Evolutionary conservation across 2,113 vertebrate genomes (phyloP), one percentile per base, ranked within the genome.

Genomic region (Gallinago undulata): DNA sequence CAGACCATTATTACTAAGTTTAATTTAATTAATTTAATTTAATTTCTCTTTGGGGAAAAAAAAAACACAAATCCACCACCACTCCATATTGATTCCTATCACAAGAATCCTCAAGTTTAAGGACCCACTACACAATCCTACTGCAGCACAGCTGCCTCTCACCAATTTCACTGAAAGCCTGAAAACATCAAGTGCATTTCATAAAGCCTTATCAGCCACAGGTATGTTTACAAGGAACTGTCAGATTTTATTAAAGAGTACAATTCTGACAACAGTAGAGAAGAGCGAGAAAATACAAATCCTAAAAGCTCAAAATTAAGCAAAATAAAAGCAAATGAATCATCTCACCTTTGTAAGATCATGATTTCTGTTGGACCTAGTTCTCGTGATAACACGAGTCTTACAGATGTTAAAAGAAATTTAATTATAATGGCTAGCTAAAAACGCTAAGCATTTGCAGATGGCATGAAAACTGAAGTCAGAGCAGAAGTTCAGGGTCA

Each of bases 191-290:
- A 89, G 18, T 17, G 2, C 37, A 45, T 72, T 87, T 91, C 57
- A 50, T 53, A 87, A 76, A 90, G 70, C 24, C 41, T 82, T 76
- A 69, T 66, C 30, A 76, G 39, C 81, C 93, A 89, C 41, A 76
- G 64, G 33, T 48, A 69, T 8, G 45, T 57, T 94, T 79, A 91
- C 78, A 87, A 75, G 63, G n/a, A 75, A 79, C 19, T n/a, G 51
- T 21, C 62, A 56, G 24, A 21, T 95, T 89, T 73, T 43, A 93
- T 91, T 83, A 51, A 55, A 64, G 9, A 86, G 24, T 62, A 84
- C 77, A 87, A 28, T 67, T 79, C 39, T 94, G 39, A 73, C 22
- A 90, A 73, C 41, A 17, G 7, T 25, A 64, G 23, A 51, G 7
- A 89, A 89, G 28, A 89, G 12, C 6, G 53, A 45, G 12, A 70